Conservation (phyloP, 1,140 invertebrate genomes). For the Sarcophaga bullata region DNA sequence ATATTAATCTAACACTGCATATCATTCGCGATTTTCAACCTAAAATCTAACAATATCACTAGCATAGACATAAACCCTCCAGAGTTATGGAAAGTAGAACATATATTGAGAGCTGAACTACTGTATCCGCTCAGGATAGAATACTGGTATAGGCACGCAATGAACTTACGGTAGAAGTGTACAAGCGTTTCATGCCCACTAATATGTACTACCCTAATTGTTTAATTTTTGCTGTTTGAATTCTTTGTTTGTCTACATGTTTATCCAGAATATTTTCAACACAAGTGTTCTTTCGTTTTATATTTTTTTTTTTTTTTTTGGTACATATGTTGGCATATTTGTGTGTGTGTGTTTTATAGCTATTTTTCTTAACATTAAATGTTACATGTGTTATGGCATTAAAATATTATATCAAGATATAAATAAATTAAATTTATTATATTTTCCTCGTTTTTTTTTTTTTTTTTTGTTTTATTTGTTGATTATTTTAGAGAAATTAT, state of each 20-base stretch:
- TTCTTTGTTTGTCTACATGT: not conserved
- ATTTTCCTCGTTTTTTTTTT: not conserved
- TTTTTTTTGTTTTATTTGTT: not conserved
- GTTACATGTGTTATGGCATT: conserved; percentile 7
- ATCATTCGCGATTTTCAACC: too few relatives aligned
- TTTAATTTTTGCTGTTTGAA: not conserved
- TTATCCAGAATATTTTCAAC: not conserved
- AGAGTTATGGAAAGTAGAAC: too few relatives aligned
- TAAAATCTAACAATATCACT: too few relatives aligned
- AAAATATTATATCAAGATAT: not conserved
- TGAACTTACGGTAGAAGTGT: too few relatives aligned
- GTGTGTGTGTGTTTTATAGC: not conserved
- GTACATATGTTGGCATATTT: not conserved
- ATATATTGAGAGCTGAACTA: too few relatives aligned
- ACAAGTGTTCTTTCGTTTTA: not conserved
- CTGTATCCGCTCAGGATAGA: too few relatives aligned
- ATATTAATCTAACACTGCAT: too few relatives aligned
- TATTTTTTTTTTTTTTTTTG: not conserved
- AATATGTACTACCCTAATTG: too few relatives aligned
- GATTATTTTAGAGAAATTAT: not conserved
- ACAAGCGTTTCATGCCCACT: too few relatives aligned
- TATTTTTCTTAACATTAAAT: conserved; percentile 5
- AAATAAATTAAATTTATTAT: not conserved
- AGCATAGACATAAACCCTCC: too few relatives aligned
- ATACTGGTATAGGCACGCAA: too few relatives aligned